Conservation (phyloP, 2,113 vertebrate species). For the Dromiciops gliroides region DNA sequence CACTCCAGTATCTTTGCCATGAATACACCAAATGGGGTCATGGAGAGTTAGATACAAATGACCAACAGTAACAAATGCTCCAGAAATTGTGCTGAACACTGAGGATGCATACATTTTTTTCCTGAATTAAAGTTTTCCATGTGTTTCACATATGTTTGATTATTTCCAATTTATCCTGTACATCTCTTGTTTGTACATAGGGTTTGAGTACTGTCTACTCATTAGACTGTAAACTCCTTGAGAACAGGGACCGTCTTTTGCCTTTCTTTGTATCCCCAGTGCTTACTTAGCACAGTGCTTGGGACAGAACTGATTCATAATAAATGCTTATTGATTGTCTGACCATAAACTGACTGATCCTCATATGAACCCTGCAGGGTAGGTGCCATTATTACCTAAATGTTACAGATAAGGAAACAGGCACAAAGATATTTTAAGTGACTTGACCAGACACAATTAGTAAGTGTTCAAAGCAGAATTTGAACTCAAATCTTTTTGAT, state of each 20-base stretch:
- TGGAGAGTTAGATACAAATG: not conserved
- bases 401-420: not conserved
- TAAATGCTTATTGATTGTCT: not conserved
- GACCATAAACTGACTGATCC: not conserved
- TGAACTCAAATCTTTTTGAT: not conserved
- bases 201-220: not conserved
- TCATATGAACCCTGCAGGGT: not conserved
- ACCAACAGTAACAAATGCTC: not conserved
- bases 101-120: not conserved
- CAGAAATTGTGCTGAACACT: not conserved
- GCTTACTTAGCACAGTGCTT: not conserved
- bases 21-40: not conserved
- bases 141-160: not conserved
- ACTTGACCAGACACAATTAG: not conserved
- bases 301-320: not conserved
- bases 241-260: not conserved
- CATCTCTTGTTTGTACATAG: not conserved
- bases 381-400: not conserved
- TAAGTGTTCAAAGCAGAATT: not conserved
- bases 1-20: not conserved
- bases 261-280: not conserved
- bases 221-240: not conserved
- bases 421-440: not conserved
- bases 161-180: not conserved
- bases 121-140: not conserved